Percentiles rank a stretch among this genome's conserved stretches.
Conservation (phyloP, 30 jellyfish, hydroid and myxozoan genomes). For the Pelagia noctiluca region DNA sequence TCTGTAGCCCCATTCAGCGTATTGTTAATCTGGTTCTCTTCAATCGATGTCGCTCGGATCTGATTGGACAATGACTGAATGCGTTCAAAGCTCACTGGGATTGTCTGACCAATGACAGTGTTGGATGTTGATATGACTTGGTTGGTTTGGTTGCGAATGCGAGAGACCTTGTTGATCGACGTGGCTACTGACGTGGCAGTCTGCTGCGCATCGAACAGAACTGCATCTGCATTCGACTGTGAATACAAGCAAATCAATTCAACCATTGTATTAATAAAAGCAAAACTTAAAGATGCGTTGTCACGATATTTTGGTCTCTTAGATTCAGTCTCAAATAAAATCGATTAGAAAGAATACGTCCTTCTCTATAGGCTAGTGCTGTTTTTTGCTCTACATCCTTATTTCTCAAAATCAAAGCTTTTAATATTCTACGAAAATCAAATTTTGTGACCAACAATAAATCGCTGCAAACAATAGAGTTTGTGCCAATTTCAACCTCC, state of each 20-base stretch:
- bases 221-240: slow-evolving; percentile 90
- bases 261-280: neutral
- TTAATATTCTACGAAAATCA: no score
- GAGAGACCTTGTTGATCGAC: slow-evolving; percentile 56
- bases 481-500: no score
- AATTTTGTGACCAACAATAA: no score
- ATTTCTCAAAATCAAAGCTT: no score
- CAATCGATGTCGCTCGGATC: slow-evolving; percentile 71
- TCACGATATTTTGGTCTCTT: no score
- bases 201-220: slow-evolving; percentile 77
- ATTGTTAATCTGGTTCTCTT: slow-evolving; percentile 82
- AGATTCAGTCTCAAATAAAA: no score
- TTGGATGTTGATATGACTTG: slow-evolving; percentile 50
- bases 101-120: slow-evolving; percentile 51
- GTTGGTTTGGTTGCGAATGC: slow-evolving; percentile 67
- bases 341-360: no score
- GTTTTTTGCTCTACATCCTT: no score
- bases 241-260: neutral
- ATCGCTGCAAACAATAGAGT: no score
- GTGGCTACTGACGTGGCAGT: slow-evolving; percentile 68
- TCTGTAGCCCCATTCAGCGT: slow-evolving; percentile 88
- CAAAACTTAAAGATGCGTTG: no score
- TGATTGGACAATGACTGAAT: slow-evolving; percentile 80
- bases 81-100: slow-evolving; percentile 70
- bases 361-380: no score